Conservation (phyloP, 2,888 invertebrate genomes). For the Ophioninae sp. region DNA sequence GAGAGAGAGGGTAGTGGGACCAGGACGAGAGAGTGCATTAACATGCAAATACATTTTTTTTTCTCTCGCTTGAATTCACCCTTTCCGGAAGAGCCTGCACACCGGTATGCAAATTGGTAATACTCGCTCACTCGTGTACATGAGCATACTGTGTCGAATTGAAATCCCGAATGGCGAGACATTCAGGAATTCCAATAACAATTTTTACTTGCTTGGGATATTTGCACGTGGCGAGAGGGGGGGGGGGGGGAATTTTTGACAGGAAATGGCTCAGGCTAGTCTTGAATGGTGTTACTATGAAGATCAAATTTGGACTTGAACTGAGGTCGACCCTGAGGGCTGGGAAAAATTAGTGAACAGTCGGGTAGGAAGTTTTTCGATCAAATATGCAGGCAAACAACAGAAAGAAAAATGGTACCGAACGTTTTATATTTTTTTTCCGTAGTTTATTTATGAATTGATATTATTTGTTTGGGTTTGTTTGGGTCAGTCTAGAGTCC, state of each 20-base stretch:
- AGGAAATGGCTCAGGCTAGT: neutral
- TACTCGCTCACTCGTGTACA: neutral
- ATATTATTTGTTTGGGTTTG: too few species aligned
- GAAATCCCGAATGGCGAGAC: conserved; percentile 36
- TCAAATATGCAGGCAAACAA: neutral
- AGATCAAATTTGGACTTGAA: neutral
- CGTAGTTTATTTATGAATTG: neutral
- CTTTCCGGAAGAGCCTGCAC: conserved; percentile 30
- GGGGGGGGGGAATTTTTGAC: neutral
- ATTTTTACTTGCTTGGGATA: neutral
- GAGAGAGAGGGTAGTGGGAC: neutral
- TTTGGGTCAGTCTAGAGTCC: too few species aligned
- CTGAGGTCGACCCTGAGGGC: neutral
- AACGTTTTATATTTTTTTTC: neutral
- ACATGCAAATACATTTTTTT: conserved; percentile 75
- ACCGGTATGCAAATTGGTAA: neutral
- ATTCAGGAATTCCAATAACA: conserved; percentile 5
- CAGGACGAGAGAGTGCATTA: conserved; percentile 71
- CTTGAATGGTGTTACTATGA: neutral
- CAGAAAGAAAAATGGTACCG: neutral
- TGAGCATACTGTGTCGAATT: conserved; percentile 38
- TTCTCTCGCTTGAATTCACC: neutral
- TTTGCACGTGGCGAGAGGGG: neutral
- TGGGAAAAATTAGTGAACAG: neutral
- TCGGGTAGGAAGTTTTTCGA: neutral